A percentile compares a stretch with the other conserved stretches of the same genome.
Evolutionary conservation across 2,888 invertebrate species (phyloP).

Genomic region (Synergus laeviventris): DNA sequence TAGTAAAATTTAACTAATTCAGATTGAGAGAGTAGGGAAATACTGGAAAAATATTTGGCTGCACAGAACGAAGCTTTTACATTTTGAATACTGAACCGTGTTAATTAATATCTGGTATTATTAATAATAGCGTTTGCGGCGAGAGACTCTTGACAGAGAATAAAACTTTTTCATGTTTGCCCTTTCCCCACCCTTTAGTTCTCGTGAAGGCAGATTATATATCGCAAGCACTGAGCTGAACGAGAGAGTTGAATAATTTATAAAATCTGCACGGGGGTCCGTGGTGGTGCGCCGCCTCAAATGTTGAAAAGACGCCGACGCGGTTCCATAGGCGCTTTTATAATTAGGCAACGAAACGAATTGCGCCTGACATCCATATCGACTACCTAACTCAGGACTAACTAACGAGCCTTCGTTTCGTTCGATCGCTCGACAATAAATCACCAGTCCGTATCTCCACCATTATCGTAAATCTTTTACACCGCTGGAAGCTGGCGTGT

Average conservation of each 20-base stretch:
- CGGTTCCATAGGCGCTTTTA: slow-evolving; percentile 66
- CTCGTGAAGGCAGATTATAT: slow-evolving; percentile 21
- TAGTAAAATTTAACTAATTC: too few species aligned
- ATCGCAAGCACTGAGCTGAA: background rate
- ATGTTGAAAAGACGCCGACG: slow-evolving; percentile 66
- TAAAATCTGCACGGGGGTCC: slow-evolving; percentile 12
- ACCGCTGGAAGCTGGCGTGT: slow-evolving; percentile 60
- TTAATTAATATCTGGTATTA: slow-evolving; percentile 62
- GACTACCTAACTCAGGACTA: slow-evolving; percentile 72
- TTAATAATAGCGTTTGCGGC: slow-evolving; percentile 59
- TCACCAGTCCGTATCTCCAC: slow-evolving; percentile 68
- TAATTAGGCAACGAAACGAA: slow-evolving; percentile 74
- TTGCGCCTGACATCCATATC: slow-evolving; percentile 72
- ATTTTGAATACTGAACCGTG: slow-evolving; percentile 6
- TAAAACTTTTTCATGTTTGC: slow-evolving; percentile 59
- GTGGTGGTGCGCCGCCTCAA: slow-evolving; percentile 39
- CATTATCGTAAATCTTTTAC: slow-evolving; percentile 73
- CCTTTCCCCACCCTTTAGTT: slow-evolving; percentile 42
- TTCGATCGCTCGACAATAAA: slow-evolving; percentile 69
- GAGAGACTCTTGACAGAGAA: slow-evolving; percentile 56
- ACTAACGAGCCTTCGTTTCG: slow-evolving; percentile 73
- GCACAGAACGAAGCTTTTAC: background rate
- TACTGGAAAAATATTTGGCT: too few species aligned
- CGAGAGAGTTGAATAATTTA: slow-evolving; percentile 25
- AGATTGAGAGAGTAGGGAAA: too few species aligned